phyloP scores from a whole-genome alignment of 2,113 vertebrate species.

The Saimiri boliviensis region DNA sequence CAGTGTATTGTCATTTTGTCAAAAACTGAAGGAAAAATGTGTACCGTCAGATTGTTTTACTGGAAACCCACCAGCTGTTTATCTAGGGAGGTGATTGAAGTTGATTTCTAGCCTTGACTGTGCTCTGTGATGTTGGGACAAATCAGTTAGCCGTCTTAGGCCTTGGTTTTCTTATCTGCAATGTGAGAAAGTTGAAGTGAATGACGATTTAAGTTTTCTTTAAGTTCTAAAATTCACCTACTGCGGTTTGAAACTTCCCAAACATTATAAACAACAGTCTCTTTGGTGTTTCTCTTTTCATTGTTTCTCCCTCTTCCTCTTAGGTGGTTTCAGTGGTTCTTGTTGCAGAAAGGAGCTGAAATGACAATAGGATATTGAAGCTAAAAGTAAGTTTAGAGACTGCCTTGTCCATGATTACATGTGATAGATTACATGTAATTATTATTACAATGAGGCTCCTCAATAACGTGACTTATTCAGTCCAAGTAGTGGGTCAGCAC shows the following conservation, averaged over 20 bases:
- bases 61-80: background rate
- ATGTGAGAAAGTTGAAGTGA: background rate
- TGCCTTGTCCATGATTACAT: background rate
- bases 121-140: background rate
- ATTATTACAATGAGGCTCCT: accelerated
- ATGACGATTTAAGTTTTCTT: background rate
- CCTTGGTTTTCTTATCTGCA: background rate
- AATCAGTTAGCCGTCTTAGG: background rate
- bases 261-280: background rate
- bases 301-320: background rate
- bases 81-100: background rate
- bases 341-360: background rate
- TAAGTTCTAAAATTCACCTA: background rate
- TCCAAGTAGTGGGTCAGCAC: background rate
- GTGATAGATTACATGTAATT: too few species aligned
- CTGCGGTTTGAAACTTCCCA: background rate
- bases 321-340: background rate
- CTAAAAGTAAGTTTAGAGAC: background rate
- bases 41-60: background rate
- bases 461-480: too few species aligned
- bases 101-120: background rate
- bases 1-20: background rate
- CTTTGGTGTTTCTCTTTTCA: background rate
- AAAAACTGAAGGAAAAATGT: background rate
- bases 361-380: background rate